Percentiles rank a stretch among this genome's conserved stretches.
Conservation (phyloP, 2,888 invertebrate species). For the Coenonympha arcania region DNA sequence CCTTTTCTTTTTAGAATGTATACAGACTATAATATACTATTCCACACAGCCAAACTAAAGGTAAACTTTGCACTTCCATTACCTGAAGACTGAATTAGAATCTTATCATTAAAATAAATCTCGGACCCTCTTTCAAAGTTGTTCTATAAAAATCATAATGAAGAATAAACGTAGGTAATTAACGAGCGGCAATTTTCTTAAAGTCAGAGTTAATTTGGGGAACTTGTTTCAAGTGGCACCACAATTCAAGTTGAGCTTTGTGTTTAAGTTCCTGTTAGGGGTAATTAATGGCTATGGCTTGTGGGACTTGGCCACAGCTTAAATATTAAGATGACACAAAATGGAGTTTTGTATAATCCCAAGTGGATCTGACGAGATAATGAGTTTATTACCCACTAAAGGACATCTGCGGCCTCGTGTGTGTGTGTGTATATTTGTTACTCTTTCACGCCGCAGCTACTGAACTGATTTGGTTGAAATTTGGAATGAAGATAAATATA, state of each 20-base stretch:
- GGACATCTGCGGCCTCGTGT: no score
- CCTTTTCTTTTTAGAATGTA: no score
- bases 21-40: no score
- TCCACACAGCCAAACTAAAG: no score
- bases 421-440: no score
- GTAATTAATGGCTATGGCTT: conserved; percentile 39
- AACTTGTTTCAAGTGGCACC: conserved; percentile 12
- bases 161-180: conserved; percentile 9
- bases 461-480: no score
- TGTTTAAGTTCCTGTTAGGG: conserved; percentile 38
- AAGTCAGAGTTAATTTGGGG: conserved; percentile 9
- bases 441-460: no score
- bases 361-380: no score
- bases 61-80: no score
- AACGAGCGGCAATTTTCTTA: conserved; percentile 13
- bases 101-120: not conserved
- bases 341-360: not conserved
- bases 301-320: conserved; percentile 9
- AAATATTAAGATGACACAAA: conserved; percentile 5
- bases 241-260: conserved; percentile 41
- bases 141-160: conserved; percentile 7
- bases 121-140: not conserved
- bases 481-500: no score
- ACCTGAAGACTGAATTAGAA: no score
- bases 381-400: no score